phyloP scores from a whole-genome alignment of 2,113 vertebrate genomes.

The Pedetes capensis region DNA sequence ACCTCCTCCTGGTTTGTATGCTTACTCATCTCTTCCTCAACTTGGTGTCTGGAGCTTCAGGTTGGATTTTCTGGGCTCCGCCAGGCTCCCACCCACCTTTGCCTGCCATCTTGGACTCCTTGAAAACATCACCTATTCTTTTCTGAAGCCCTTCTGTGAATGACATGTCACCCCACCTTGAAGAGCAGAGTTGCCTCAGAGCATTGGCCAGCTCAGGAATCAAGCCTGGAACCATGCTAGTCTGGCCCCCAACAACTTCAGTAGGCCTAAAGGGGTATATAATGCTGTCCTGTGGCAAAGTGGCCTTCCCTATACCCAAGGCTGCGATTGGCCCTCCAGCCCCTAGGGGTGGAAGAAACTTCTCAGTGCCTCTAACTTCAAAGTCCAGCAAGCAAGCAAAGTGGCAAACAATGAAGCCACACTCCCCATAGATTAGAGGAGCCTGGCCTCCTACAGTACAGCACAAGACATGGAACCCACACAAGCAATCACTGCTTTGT shows the following conservation, averaged over 20 bases:
- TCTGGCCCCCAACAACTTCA: not conserved
- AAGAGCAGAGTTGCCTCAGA: not conserved
- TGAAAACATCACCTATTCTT: not conserved
- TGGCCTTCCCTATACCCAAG: not conserved
- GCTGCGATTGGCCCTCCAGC: not conserved
- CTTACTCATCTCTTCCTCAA: not conserved
- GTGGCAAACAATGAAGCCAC: not conserved
- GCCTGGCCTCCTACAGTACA: not conserved
- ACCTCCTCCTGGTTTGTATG: not conserved
- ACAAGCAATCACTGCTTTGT: not conserved
- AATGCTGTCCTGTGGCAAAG: not conserved
- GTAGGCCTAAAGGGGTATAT: not conserved
- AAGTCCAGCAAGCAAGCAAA: not conserved
- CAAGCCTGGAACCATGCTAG: not conserved
- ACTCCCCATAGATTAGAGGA: not conserved
- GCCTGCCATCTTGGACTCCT: not conserved
- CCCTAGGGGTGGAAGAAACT: not conserved
- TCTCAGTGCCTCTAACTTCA: not conserved
- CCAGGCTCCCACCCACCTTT: not conserved
- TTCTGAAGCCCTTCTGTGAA: not conserved
- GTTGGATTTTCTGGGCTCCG: not conserved
- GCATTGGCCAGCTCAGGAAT: not conserved
- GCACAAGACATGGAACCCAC: not conserved
- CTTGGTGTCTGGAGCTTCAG: not conserved
- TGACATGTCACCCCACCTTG: not conserved